phyloP scores from a whole-genome alignment of 2,113 vertebrate genomes.

The Siniperca chuatsi region DNA sequence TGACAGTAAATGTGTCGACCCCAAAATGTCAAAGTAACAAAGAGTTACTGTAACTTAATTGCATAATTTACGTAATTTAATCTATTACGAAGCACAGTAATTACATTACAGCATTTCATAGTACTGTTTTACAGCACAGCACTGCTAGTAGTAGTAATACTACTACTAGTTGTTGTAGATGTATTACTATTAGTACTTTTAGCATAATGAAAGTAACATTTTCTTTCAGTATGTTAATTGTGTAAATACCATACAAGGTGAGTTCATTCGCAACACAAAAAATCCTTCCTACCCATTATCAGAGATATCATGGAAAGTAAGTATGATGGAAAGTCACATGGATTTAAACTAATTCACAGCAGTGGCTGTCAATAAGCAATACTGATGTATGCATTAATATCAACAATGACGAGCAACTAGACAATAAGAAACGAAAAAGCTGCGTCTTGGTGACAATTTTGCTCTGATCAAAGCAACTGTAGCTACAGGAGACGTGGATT shows the following conservation, averaged over 20 bases:
- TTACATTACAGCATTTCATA: background rate
- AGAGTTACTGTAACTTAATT: background rate
- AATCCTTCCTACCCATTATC: constrained; percentile 9
- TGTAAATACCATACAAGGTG: background rate
- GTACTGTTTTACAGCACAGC: background rate
- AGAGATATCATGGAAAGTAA: constrained; percentile 29
- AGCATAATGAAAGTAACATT: background rate
- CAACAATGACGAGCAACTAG: constrained; percentile 38
- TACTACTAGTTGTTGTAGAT: background rate
- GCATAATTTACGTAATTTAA: background rate
- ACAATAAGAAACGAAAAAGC: constrained; percentile 53
- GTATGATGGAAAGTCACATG: constrained; percentile 28
- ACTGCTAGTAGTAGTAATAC: background rate
- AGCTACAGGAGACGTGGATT: constrained; percentile 76
- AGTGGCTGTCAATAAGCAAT: constrained; percentile 64
- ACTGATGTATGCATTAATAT: constrained; percentile 59
- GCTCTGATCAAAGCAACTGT: constrained; percentile 76
- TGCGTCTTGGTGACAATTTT: constrained; percentile 68
- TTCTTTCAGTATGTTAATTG: background rate
- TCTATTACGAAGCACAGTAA: background rate
- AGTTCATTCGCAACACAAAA: background rate
- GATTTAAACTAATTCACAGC: constrained; percentile 61
- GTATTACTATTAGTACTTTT: background rate
- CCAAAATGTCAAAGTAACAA: background rate
- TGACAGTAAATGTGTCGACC: background rate